Base-by-base conservation (phyloP, 2,113 vertebrate species). In the Tiliqua scincoides region DNA sequence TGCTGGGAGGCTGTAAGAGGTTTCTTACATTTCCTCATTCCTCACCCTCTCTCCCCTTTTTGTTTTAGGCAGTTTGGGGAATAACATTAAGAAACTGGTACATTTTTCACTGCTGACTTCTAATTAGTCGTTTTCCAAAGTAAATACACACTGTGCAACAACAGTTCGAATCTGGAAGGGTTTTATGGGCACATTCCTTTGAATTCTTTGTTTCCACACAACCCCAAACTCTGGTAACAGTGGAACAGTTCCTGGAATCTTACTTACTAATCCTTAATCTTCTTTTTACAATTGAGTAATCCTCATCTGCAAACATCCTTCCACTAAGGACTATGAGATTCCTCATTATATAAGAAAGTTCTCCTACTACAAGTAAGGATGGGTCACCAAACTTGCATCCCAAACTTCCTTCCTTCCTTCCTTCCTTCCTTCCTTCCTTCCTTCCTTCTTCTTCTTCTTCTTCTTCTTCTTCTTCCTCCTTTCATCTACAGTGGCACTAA, bases 1-100 rank as follows among this genome's bases (percentile, higher is more conserved):
- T 95, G 92, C 93, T 95, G 93, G 70, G 91, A 94, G 88, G 89
- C 78, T 87, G 88, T 93, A 93, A 93, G 92, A 87, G 52, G 71
- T 88, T 89, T 93, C 89, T 91, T 91, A 88, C 78, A 77, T 86
- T 86, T 71, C 40, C n/a, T 73, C 72, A 83, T 91, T n/a, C 62
- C 43, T 40, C 43, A 62, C 59, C 25, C 37, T 74, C n/a, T 37
- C 30, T 80, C 68, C n/a, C 54, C 4, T 21, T 93, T 93, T 90
- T 91, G 88, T 92, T 87, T 81, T 30, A 76, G 52, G 5, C 0
- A 0, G 20, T 6, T 93, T 92, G 86, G 76, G 79, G 83, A 95
- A 89, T 83, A 91, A 85, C 83, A 85, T 85, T 79, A 89, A 91
- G 88, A 87, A 87, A 82, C 1, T 0, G 15, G 15, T 74, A 43